These are phyloP conservation scores for Euura lappo DNA, from an alignment of 1,140 invertebrate genomes.

Conservation along the genomic window DNA sequence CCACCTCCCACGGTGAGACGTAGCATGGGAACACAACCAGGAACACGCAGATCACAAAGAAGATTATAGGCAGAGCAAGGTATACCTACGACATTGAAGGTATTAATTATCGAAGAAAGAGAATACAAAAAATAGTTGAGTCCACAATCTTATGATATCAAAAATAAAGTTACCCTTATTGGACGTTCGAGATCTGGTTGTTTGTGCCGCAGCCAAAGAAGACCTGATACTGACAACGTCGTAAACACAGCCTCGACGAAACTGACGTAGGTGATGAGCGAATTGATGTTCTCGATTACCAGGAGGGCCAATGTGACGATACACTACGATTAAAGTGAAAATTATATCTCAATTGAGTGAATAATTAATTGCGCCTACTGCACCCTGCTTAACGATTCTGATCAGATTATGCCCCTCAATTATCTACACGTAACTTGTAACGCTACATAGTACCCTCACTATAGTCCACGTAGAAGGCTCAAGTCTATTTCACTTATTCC, in stretches of 20 bases:
- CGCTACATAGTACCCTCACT: too few relatives aligned
- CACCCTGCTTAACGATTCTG: too few relatives aligned
- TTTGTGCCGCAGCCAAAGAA: slow-evolving; percentile 86
- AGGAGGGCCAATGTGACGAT: slow-evolving; percentile 81
- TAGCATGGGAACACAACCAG: slow-evolving; percentile 84
- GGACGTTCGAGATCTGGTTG: slow-evolving; percentile 72
- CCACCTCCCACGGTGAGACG: slow-evolving; percentile 78
- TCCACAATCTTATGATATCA: neutral
- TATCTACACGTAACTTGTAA: too few relatives aligned
- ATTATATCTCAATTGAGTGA: too few relatives aligned
- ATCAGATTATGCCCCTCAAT: too few relatives aligned
- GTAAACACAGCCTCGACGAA: slow-evolving; percentile 95
- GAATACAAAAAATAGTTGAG: neutral
- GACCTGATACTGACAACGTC: slow-evolving; percentile 83
- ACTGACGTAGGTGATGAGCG: slow-evolving; percentile 91
- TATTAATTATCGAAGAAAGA: slow-evolving; percentile 8
- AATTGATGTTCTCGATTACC: slow-evolving; percentile 86
- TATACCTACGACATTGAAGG: slow-evolving; percentile 58
- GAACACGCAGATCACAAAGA: slow-evolving; percentile 84
- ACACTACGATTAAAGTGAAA: slow-evolving; percentile 61
- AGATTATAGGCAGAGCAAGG: slow-evolving; percentile 81
- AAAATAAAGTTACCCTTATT: slow-evolving; percentile 67
- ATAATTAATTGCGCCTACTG: too few relatives aligned
- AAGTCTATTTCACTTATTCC: neutral
- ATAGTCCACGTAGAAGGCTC: neutral